These are phyloP conservation scores for Antheraea yamamai DNA, from an alignment of 2,888 invertebrate species.

Conservation along the genomic window DNA sequence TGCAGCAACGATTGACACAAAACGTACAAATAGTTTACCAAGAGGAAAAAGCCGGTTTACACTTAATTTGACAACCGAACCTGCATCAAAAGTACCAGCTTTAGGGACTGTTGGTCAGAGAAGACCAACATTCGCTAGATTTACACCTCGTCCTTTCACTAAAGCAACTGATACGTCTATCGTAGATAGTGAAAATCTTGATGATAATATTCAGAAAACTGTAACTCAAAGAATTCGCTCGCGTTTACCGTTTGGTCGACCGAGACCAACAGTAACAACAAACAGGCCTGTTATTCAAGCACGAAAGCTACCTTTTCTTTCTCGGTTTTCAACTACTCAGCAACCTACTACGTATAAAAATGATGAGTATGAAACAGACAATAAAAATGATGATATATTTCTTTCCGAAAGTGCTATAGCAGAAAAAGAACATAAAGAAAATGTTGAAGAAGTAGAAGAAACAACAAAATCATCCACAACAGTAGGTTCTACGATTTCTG, in stretches of 20 bases:
- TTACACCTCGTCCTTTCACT: slow-evolving; percentile 72
- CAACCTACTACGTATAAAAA: slow-evolving; percentile 44
- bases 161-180: slow-evolving; percentile 41
- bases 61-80: slow-evolving; percentile 52
- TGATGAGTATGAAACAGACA: slow-evolving; percentile 59
- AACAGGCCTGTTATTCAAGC: slow-evolving; percentile 44
- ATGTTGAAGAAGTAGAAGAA: slow-evolving; percentile 39
- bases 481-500: slow-evolving; percentile 29
- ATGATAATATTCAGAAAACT: slow-evolving; percentile 38
- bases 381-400: slow-evolving; percentile 65
- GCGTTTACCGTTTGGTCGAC: slow-evolving; percentile 59
- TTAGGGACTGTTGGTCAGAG: slow-evolving; percentile 48
- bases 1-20: slow-evolving; percentile 67
- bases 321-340: slow-evolving; percentile 55
- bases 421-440: slow-evolving; percentile 71
- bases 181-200: slow-evolving; percentile 34
- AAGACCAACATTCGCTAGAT: slow-evolving; percentile 65
- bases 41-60: slow-evolving; percentile 67
- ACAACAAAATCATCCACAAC: slow-evolving; percentile 33
- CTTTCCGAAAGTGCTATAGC: slow-evolving; percentile 77
- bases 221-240: slow-evolving; percentile 47
- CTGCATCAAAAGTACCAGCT: slow-evolving; percentile 37
- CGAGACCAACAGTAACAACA: slow-evolving; percentile 44
- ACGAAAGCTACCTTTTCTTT: slow-evolving; percentile 60
- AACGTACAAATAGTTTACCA: slow-evolving; percentile 56